Percentiles rank a stretch among this genome's conserved stretches.
Evolutionary conservation across 2,888 invertebrate genomes (phyloP).

Genomic region (Parnassius mnemosyne): DNA sequence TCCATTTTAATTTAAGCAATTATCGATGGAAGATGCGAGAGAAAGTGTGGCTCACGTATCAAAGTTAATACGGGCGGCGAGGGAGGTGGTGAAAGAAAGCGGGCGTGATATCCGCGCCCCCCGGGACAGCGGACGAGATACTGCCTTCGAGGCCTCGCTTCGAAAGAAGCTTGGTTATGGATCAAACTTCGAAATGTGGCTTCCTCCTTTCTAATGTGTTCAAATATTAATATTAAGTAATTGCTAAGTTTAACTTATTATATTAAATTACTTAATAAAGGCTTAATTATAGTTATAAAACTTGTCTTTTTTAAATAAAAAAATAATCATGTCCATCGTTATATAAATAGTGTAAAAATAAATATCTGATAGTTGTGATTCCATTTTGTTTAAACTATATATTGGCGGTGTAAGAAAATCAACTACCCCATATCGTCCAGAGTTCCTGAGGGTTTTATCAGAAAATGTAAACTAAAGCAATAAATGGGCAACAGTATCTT

Average conservation of each 20-base stretch:
- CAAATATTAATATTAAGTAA: constrained; percentile 31
- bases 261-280: constrained; percentile 35
- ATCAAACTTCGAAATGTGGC: constrained; percentile 77
- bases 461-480: too few species aligned
- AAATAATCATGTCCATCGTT: too few species aligned
- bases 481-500: too few species aligned
- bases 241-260: constrained; percentile 31
- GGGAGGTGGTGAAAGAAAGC: constrained; percentile 63
- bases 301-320: too few species aligned
- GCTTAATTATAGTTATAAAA: constrained; percentile 21
- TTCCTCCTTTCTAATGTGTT: constrained; percentile 77
- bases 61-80: constrained; percentile 62
- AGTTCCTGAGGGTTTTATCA: too few species aligned
- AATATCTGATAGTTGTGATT: too few species aligned
- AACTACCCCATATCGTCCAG: too few species aligned
- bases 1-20: constrained; percentile 34
- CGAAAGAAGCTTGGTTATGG: constrained; percentile 79
- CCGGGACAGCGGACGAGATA: constrained; percentile 70
- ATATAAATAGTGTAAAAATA: too few species aligned
- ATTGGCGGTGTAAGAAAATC: too few species aligned
- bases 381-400: too few species aligned
- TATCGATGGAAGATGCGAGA: constrained; percentile 65
- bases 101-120: constrained; percentile 57
- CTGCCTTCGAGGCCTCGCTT: constrained; percentile 65
- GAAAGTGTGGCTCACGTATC: constrained; percentile 72